phyloP scores from a whole-genome alignment of 2,797 vertebrate genomes.

The Pseudomugil gertrudae region DNA sequence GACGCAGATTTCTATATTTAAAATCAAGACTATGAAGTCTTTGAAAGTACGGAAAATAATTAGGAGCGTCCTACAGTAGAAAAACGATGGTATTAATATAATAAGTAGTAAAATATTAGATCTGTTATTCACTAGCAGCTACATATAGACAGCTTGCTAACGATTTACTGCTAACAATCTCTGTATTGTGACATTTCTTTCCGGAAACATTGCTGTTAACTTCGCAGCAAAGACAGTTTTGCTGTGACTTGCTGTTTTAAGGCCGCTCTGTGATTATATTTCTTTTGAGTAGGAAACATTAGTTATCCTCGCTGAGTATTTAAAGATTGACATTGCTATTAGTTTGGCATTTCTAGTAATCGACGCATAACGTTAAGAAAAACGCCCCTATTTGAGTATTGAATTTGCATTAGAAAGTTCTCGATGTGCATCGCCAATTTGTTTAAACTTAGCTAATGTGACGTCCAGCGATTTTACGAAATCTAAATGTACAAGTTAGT shows the following conservation, averaged over 20 bases:
- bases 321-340: constrained; percentile 14
- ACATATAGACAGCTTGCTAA: background rate
- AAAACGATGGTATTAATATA: constrained; percentile 5
- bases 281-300: background rate
- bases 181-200: background rate
- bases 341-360: constrained; percentile 5
- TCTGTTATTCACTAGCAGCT: background rate
- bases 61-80: background rate
- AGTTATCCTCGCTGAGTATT: background rate
- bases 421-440: constrained; percentile 19
- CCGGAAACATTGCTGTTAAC: background rate
- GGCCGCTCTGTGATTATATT: constrained; percentile 20
- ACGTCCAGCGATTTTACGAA: rapidly evolving
- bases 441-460: background rate
- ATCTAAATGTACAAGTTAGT: background rate
- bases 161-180: background rate
- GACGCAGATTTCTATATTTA: background rate
- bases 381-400: no score
- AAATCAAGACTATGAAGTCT: background rate
- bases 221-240: background rate
- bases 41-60: background rate
- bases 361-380: no score
- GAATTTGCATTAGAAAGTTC: constrained; percentile 60
- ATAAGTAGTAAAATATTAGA: constrained; percentile 3
- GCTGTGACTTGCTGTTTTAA: background rate